Evolutionary conservation across 2,888 invertebrate genomes (phyloP).

Genomic region (Blastobasis lacticolella): DNA sequence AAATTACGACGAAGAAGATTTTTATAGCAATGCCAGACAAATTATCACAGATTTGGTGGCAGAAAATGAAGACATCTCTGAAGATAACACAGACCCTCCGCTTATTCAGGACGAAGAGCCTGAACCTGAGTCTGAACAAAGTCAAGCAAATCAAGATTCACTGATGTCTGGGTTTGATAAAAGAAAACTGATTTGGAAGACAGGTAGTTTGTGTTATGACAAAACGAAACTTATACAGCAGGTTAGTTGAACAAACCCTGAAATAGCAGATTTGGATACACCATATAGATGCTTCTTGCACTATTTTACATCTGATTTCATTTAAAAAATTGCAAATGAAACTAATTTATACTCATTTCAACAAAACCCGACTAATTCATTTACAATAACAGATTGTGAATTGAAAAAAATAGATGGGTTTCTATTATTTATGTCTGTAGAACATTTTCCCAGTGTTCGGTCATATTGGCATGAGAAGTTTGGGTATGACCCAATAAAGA

Average conservation of each 20-base stretch:
- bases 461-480: conserved; percentile 11
- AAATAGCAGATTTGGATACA: not conserved
- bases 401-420: conserved; percentile 3
- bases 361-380: conserved; percentile 1
- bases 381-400: conserved; percentile 1
- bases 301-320: conserved; percentile 1
- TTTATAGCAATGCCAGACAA: not conserved
- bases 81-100: not conserved
- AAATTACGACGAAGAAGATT: not conserved
- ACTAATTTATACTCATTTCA: conserved; percentile 5
- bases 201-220: not conserved
- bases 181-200: not conserved
- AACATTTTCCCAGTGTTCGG: conserved; percentile 2
- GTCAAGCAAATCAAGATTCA: not conserved
- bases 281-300: conserved; percentile 2
- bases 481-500: conserved; percentile 13
- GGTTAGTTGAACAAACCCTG: no score
- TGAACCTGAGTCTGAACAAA: not conserved
- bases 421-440: conserved; percentile 4
- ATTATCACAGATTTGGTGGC: not conserved
- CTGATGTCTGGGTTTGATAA: not conserved
- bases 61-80: not conserved
- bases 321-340: conserved; percentile 1
- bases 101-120: not conserved
- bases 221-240: not conserved